Base-by-base conservation (phyloP, 1,140 invertebrate species). In the Sarcophaga peregrina region DNA sequence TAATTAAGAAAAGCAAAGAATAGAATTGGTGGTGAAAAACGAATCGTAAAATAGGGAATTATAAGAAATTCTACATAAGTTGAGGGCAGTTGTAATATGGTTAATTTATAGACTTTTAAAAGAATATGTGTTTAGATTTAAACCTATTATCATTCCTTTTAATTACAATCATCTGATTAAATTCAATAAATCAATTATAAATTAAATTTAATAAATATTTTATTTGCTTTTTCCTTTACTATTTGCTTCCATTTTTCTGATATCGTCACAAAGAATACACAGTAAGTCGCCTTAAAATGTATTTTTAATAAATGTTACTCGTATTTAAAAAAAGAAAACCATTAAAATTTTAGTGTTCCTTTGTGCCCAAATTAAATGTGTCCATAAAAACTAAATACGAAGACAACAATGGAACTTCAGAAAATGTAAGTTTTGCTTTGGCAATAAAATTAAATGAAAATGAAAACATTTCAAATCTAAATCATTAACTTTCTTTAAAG, bases 301-400 rank as follows among this genome's bases (percentile, higher is more conserved):
- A 37, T 37, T 1, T n/a, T 37, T 37, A 37, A 37, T 37, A 37
- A 37, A 37, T 37, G 25, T 37, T 37, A 37, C 25, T 37, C 4
- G 1, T 37, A 37, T 37, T 2, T 37, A 11, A 15, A 10, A 54
- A 54, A 3, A 3, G 9, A 54, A 54, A 54, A 10, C 2, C 52
- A 54, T 80, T 48, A 78, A 75, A 5, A 17, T 58, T 80, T 54
- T 80, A 97, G 96, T 98, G 97, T 92, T 98, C 97, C 0, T 97
- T 98, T 87, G 93, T 98, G 85, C 97, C 97, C 85, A 96, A 96
- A 87, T 96, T 98, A 86, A 93, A 93, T 86, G 96, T 98, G 85
- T 93, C 94, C 76, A 98, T 98, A 84, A 94, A 96, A 91, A 98
- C 97, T 25, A 93, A 94, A 87, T 98, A 97, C 92, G 96, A 98